These are phyloP conservation scores for Megalurothrips usitatus DNA, from an alignment of 2,888 invertebrate species.

Conservation along the genomic window DNA sequence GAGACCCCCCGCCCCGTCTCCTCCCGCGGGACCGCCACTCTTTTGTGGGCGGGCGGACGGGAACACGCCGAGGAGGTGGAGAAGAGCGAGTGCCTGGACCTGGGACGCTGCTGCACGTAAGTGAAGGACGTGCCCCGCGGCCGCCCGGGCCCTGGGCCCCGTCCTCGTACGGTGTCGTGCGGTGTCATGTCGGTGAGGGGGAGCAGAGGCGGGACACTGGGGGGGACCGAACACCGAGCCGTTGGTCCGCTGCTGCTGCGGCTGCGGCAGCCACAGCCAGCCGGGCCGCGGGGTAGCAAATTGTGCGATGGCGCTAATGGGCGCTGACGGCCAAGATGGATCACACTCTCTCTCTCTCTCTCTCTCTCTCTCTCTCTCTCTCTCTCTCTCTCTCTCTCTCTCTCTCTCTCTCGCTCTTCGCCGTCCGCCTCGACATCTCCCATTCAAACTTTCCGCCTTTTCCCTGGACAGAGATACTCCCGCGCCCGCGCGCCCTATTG, in stretches of 20 bases:
- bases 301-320: conserved; percentile 23
- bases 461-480: too few species aligned
- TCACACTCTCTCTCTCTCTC: neutral
- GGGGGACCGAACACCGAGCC: neutral
- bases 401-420: too few species aligned
- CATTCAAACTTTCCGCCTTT: too few species aligned
- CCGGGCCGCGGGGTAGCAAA: conserved; percentile 1
- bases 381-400: too few species aligned
- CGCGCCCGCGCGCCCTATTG: too few species aligned
- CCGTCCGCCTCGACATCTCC: too few species aligned
- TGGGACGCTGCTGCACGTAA: neutral
- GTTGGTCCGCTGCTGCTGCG: neutral
- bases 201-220: neutral
- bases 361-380: too few species aligned
- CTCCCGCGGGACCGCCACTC: neutral
- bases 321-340: conserved; percentile 21
- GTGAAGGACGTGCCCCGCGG: neutral
- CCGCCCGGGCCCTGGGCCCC: neutral
- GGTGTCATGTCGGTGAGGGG: neutral
- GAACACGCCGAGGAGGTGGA: neutral
- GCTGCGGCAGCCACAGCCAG: neutral
- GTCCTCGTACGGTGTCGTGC: neutral
- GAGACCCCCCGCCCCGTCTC: neutral
- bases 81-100: neutral
- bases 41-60: neutral